Evolutionary conservation across 2,888 invertebrate genomes (phyloP), one percentile per base, ranked within the genome.

Genomic region (Merodon equestris): DNA sequence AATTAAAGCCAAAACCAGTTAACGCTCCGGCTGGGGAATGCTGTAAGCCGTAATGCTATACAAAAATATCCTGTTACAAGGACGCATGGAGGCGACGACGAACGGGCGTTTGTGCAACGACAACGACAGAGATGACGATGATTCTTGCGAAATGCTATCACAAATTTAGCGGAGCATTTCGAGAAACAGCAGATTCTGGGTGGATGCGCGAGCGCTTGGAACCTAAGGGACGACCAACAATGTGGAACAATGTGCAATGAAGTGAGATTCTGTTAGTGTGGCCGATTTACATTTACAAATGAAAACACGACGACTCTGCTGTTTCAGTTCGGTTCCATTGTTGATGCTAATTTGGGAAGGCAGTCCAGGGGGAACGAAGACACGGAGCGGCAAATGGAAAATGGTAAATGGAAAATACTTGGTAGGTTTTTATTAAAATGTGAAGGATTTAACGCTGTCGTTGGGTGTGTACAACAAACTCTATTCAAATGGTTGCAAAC

Each of bases 301-400:
- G 67, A 77, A 72, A 67, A 77, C 77, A 77, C 67, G 40, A 77
- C 67, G 40, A 77, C 51, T 67, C 48, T 72, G 61, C 47, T 51
- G 61, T 60, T 77, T 56, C 51, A 14, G 42, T 67, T 57, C 60
- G 47, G 10, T 40, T 40, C 53, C 50, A 72, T 72, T 77, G 67
- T 73, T 73, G 67, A 77, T 77, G 77, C 72, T 77, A 77, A 77
- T 77, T 72, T 72, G 14, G 77, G 63, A 57, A 51, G 77, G 73
- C 61, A 77, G 13, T 40, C 12, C n/a, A 40, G 27, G 27, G 27
- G 2, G 27, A 7, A 27, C 27, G 27, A 27, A 4, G 27, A 27
- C 7, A 7, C 3, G 3, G 7, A 27, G 7, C 7, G 27, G 27
- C 3, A 27, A 27, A 27, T 27, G 27, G 27, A 27, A 27, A 27